Percentiles rank a stretch among this genome's conserved stretches.
Evolutionary conservation across 2,888 invertebrate species (phyloP).

Genomic region (Cataglyphis rosenhaueri): DNA sequence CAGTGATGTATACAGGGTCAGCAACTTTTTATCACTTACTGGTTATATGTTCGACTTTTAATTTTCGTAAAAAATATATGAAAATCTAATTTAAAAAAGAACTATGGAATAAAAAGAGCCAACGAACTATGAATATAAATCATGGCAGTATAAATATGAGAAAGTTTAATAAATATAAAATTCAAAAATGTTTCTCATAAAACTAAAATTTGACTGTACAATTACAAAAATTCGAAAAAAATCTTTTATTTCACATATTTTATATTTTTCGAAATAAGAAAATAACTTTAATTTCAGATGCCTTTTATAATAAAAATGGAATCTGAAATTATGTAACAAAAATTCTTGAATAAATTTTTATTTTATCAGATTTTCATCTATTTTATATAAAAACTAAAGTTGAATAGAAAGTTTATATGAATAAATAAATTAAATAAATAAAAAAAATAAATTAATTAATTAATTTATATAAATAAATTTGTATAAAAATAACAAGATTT

Average conservation of each 20-base stretch:
- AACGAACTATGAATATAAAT: not conserved
- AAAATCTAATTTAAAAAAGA: not conserved
- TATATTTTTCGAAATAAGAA: not conserved
- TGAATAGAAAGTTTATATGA: not conserved
- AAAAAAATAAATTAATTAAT: no score
- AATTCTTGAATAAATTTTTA: not conserved
- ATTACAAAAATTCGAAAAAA: not conserved
- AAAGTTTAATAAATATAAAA: not conserved
- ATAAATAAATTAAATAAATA: not conserved
- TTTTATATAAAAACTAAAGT: not conserved
- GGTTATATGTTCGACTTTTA: not conserved
- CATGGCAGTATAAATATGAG: not conserved
- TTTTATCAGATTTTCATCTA: not conserved
- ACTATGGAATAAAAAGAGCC: not conserved
- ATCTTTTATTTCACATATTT: not conserved
- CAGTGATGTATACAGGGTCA: conserved; percentile 3
- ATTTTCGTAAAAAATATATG: not conserved
- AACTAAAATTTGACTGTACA: not conserved
- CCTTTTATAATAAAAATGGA: not conserved
- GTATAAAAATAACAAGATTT: not conserved
- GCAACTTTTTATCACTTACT: conserved; percentile 9
- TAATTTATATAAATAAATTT: conserved; percentile 16
- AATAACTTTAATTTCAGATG: not conserved
- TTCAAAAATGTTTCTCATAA: not conserved
- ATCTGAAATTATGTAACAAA: not conserved